Conservation (phyloP, 2,797 vertebrate species). For the Euphonia xanthogaster region DNA sequence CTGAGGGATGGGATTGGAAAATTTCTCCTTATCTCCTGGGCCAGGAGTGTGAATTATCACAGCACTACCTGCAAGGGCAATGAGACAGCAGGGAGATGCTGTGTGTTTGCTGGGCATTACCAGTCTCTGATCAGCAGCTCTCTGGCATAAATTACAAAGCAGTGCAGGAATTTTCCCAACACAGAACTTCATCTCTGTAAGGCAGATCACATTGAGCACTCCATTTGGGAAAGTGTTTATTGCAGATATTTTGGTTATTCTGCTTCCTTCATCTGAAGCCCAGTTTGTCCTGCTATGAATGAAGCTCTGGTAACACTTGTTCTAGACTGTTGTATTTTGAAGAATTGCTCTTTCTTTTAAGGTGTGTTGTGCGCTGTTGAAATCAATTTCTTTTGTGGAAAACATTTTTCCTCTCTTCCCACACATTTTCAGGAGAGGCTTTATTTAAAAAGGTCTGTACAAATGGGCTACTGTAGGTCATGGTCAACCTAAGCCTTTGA, state of each 20-base stretch:
- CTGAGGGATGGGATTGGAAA: neutral
- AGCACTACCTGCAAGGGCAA: neutral
- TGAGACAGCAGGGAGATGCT: neutral
- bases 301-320: neutral
- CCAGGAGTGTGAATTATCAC: neutral
- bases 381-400: neutral
- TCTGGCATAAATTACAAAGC: neutral
- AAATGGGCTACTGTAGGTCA: neutral
- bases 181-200: neutral
- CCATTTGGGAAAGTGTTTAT: neutral
- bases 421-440: neutral
- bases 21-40: neutral
- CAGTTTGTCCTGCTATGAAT: neutral
- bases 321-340: neutral
- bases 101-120: neutral
- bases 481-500: neutral
- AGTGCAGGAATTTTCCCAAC: neutral
- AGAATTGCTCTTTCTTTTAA: neutral
- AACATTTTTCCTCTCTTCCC: neutral
- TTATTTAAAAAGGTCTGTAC: neutral
- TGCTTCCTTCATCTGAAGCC: neutral
- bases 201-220: rapidly evolving
- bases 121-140: neutral
- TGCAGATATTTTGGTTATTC: neutral
- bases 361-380: neutral